phyloP scores from a whole-genome alignment of 2,888 invertebrate species.

The Physocephala rufipes region DNA sequence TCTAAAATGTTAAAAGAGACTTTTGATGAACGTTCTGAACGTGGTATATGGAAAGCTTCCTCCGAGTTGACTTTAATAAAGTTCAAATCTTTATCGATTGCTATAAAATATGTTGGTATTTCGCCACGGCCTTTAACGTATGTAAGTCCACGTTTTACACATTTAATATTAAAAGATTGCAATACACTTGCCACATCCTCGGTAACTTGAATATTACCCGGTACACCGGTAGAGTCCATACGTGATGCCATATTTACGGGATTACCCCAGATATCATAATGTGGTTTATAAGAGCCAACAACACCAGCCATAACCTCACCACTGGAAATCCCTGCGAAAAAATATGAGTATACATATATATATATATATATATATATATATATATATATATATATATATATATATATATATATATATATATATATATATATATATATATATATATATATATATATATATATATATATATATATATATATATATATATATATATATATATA shows the following conservation, averaged over 20 bases:
- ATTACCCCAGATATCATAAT: conserved; percentile 97
- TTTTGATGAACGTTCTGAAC: background rate
- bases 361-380: no score
- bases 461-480: no score
- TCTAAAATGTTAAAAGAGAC: background rate
- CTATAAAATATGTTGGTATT: conserved; percentile 79
- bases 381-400: no score
- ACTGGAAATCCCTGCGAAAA: conserved; percentile 79
- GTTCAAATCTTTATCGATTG: conserved; percentile 71
- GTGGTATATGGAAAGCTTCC: background rate
- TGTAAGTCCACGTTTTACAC: conserved; percentile 75
- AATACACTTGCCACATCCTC: conserved; percentile 77
- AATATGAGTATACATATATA: background rate
- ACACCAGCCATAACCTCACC: conserved; percentile 94
- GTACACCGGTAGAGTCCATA: conserved; percentile 91
- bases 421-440: background rate
- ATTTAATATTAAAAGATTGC: conserved; percentile 74
- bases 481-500: no score
- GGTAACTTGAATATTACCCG: conserved; percentile 82
- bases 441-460: no score
- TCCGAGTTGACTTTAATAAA: conserved; percentile 5
- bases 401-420: background rate
- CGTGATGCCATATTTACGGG: conserved; percentile 96
- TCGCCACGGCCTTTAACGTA: conserved; percentile 75
- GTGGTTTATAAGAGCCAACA: conserved; percentile 91